phyloP scores from a whole-genome alignment of 2,888 invertebrate species.

The Brenthis daphne region DNA sequence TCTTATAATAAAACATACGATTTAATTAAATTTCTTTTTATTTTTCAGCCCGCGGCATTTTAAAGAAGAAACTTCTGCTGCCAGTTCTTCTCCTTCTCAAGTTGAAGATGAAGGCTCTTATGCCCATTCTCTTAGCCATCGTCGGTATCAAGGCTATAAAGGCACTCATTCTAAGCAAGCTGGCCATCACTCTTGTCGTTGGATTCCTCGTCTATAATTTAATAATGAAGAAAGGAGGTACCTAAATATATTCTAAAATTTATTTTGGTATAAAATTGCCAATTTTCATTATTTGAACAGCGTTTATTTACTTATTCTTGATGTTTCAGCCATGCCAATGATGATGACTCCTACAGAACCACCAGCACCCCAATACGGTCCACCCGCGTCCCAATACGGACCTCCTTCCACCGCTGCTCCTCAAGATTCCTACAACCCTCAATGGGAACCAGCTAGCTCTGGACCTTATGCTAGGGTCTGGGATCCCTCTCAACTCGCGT shows the following conservation, averaged over 20 bases:
- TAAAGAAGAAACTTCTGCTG: constrained; percentile 92
- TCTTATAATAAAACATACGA: neutral
- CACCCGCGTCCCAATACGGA: constrained; percentile 83
- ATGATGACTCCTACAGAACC: constrained; percentile 84
- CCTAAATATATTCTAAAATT: constrained; percentile 42
- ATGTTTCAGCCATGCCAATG: constrained; percentile 86
- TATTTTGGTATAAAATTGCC: neutral
- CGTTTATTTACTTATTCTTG: neutral
- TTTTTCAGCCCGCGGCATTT: constrained; percentile 86
- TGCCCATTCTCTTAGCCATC: constrained; percentile 90
- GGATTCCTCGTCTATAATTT: constrained; percentile 91
- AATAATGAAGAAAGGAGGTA: constrained; percentile 88
- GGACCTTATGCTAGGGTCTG: constrained; percentile 91
- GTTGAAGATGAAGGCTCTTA: constrained; percentile 91
- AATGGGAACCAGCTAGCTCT: constrained; percentile 87
- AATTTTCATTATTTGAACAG: neutral
- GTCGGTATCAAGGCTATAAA: constrained; percentile 92
- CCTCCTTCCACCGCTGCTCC: constrained; percentile 80
- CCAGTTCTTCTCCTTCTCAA: constrained; percentile 90
- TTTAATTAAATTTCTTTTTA: neutral
- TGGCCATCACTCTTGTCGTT: constrained; percentile 90
- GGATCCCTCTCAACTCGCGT: constrained; percentile 87
- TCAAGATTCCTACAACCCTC: constrained; percentile 87
- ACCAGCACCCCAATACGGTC: constrained; percentile 85
- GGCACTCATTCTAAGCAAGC: constrained; percentile 91